Conservation (phyloP, 2,888 invertebrate species). For the Drosophila picticornis region DNA sequence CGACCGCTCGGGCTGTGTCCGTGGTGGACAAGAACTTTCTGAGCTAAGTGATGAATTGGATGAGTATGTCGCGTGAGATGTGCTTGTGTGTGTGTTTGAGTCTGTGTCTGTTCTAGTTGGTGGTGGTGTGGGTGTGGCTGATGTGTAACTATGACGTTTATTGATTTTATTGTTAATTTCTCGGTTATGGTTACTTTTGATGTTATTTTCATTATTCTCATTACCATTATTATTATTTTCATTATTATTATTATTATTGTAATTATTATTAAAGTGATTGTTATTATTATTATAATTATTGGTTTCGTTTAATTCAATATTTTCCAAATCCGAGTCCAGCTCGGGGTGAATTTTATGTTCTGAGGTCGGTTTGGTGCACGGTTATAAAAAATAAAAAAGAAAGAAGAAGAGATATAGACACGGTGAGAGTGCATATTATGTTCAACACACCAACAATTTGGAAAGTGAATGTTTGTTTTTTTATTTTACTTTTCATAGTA, state of each 20-base stretch:
- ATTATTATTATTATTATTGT: not conserved
- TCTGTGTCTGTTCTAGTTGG: conserved; percentile 15
- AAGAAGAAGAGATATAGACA: conserved; percentile 79
- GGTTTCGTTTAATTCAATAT: conserved; percentile 83
- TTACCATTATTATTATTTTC: conserved; percentile 53
- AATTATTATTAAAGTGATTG: conserved; percentile 26
- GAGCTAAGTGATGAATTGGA: conserved; percentile 77
- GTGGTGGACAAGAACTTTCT: conserved; percentile 61
- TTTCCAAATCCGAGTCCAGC: conserved; percentile 84
- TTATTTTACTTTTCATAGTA: not conserved
- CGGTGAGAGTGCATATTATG: conserved; percentile 76
- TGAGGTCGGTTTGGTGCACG: conserved; percentile 78
- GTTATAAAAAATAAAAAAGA: conserved; percentile 80
- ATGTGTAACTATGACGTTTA: conserved; percentile 71
- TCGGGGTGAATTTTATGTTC: conserved; percentile 83
- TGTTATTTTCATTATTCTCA: conserved; percentile 59
- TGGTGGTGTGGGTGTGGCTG: conserved; percentile 50
- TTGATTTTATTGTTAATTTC: conserved; percentile 76
- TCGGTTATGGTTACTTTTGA: conserved; percentile 53
- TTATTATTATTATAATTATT: conserved; percentile 61
- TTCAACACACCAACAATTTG: conserved; percentile 61
- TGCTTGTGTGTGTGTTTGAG: conserved; percentile 34
- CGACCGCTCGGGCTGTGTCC: conserved; percentile 62
- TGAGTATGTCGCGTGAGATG: conserved; percentile 60
- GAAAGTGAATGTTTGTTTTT: conserved; percentile 38